Evolutionary conservation across 2,797 vertebrate species (phyloP).

Genomic region (Ambastaia sidthimunki): DNA sequence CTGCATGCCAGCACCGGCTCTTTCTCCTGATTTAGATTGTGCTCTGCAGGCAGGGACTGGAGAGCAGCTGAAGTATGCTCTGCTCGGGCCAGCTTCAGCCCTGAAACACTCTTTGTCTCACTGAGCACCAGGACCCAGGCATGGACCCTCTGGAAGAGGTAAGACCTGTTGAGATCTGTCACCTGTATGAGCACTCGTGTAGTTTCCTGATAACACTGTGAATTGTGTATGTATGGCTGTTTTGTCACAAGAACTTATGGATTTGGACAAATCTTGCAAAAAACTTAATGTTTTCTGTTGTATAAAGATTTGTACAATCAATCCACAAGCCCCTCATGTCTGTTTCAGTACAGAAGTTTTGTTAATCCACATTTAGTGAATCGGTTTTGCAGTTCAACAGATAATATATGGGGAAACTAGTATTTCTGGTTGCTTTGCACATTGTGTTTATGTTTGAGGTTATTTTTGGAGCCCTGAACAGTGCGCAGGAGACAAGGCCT

Average conservation of each 20-base stretch:
- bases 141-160: constrained; percentile 77
- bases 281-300: neutral
- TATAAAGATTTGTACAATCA: neutral
- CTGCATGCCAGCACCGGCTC: constrained; percentile 60
- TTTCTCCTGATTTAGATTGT: constrained; percentile 77
- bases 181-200: neutral
- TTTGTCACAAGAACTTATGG: neutral
- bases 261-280: neutral
- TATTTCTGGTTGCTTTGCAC: constrained; percentile 37
- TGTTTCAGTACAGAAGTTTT: neutral
- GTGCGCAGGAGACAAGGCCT: constrained; percentile 14
- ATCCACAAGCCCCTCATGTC: neutral
- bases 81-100: constrained; percentile 36
- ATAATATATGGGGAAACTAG: neutral
- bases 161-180: constrained; percentile 51
- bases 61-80: constrained; percentile 59
- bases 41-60: constrained; percentile 37
- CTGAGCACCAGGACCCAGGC: constrained; percentile 31
- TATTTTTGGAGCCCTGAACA: constrained; percentile 43
- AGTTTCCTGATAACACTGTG: no score
- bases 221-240: neutral
- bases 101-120: neutral
- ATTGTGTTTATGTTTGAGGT: constrained; percentile 46
- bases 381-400: neutral
- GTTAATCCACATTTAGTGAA: neutral